A percentile compares a stretch with the other conserved stretches of the same genome.
Evolutionary conservation across 2,888 invertebrate genomes (phyloP).

Genomic region (Diaprepes abbreviatus): DNA sequence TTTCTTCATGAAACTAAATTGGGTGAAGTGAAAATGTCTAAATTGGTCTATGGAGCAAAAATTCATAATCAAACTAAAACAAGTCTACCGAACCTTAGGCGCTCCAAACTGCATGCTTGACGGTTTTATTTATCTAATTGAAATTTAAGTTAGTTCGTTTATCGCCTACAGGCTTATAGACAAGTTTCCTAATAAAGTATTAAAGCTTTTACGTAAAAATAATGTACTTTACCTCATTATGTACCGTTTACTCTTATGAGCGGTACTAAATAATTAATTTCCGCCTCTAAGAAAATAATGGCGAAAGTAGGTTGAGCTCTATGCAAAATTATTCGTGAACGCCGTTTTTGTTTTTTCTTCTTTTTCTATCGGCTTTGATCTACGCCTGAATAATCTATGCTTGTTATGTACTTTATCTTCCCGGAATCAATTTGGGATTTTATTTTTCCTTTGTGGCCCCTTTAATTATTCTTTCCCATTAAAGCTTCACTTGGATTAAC

Average conservation of each 20-base stretch:
- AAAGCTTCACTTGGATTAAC: conserved; percentile 21
- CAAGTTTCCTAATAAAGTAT: too few species aligned
- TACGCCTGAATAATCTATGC: conserved; percentile 31
- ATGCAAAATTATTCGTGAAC: conserved; percentile 15
- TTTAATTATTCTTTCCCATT: conserved; percentile 35
- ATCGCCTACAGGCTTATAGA: too few species aligned
- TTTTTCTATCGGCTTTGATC: conserved; percentile 26
- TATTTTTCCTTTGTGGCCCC: conserved; percentile 21
- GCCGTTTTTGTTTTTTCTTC: conserved; percentile 12
- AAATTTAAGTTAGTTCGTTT: too few species aligned
- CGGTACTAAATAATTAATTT: conserved; percentile 8
- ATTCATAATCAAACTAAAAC: too few species aligned
- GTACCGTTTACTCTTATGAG: background rate
- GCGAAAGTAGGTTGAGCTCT: conserved; percentile 5
- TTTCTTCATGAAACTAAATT: too few species aligned
- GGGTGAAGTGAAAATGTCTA: too few species aligned
- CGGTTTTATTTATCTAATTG: too few species aligned
- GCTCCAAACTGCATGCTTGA: too few species aligned
- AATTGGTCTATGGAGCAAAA: too few species aligned
- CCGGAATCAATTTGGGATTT: conserved; percentile 30
- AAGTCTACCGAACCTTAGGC: too few species aligned
- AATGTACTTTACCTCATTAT: background rate
- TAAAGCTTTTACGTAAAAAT: too few species aligned
- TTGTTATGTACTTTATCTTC: conserved; percentile 33
- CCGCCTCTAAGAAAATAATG: conserved; percentile 5